These are phyloP conservation scores for Terrapene triunguis DNA, from an alignment of 2,113 vertebrate species.

Conservation along the genomic window DNA sequence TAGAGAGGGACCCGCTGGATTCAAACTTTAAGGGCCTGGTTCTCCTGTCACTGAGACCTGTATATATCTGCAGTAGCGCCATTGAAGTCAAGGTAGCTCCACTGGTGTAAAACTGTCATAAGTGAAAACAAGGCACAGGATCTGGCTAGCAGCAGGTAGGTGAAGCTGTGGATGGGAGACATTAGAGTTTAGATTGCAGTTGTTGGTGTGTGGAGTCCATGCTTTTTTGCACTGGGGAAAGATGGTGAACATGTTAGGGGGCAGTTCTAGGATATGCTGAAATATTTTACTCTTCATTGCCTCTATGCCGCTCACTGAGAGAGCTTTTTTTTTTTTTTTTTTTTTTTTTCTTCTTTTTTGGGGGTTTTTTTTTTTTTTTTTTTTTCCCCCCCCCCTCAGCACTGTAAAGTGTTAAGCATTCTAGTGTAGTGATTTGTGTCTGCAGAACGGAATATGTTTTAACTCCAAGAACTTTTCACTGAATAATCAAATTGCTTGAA, in stretches of 20 bases:
- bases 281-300: background rate
- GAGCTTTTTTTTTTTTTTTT: background rate
- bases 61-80: background rate
- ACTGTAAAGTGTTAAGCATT: background rate
- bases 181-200: background rate
- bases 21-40: background rate
- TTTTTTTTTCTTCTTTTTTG: background rate
- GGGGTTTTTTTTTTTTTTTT: background rate
- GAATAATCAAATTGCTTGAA: background rate
- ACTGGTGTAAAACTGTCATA: background rate
- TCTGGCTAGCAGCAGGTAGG: background rate
- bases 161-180: background rate
- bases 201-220: background rate
- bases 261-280: background rate
- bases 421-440: background rate
- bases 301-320: background rate
- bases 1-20: background rate
- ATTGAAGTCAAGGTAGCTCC: background rate
- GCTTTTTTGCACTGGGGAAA: background rate
- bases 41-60: background rate
- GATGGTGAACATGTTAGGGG: background rate
- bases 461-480: constrained; percentile 9
- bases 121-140: too few species aligned
- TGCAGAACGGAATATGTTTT: background rate
- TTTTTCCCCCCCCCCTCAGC: background rate